Conservation (phyloP, 2,797 vertebrate species). For the Gadopsis marmoratus region DNA sequence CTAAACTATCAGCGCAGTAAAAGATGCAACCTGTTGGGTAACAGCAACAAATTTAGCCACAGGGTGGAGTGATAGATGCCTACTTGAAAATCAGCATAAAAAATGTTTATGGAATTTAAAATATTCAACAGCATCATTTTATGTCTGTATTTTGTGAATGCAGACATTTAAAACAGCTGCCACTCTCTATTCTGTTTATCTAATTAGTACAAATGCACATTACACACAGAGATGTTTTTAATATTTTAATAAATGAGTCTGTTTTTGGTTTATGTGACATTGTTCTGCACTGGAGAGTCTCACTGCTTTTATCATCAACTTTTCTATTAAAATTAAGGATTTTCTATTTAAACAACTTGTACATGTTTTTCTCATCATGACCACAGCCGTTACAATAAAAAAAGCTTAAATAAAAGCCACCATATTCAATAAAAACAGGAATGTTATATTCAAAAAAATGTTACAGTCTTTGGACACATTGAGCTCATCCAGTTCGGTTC, state of each 20-base stretch:
- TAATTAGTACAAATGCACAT: slow-evolving; percentile 44
- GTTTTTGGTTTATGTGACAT: slow-evolving; percentile 65
- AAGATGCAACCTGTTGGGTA: neutral
- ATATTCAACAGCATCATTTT: slow-evolving; percentile 24
- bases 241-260: slow-evolving; percentile 51
- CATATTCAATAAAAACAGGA: neutral
- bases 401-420: neutral
- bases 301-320: slow-evolving; percentile 64
- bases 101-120: slow-evolving; percentile 16
- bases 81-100: slow-evolving; percentile 47
- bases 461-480: slow-evolving; percentile 11
- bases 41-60: slow-evolving; percentile 11
- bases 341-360: slow-evolving; percentile 65
- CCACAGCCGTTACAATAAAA: neutral
- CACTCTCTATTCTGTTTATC: slow-evolving; percentile 11
- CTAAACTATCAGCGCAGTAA: neutral
- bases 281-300: slow-evolving; percentile 82
- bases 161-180: slow-evolving; percentile 24
- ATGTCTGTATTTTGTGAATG: slow-evolving; percentile 41
- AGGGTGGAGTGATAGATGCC: slow-evolving; percentile 23
- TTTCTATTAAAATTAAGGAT: slow-evolving; percentile 68
- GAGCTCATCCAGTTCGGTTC: neutral
- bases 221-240: slow-evolving; percentile 42
- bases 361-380: neutral
- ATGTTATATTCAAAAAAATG: neutral